Evolutionary conservation across 2,113 vertebrate species (phyloP).

Genomic region (Platysteira castanea): DNA sequence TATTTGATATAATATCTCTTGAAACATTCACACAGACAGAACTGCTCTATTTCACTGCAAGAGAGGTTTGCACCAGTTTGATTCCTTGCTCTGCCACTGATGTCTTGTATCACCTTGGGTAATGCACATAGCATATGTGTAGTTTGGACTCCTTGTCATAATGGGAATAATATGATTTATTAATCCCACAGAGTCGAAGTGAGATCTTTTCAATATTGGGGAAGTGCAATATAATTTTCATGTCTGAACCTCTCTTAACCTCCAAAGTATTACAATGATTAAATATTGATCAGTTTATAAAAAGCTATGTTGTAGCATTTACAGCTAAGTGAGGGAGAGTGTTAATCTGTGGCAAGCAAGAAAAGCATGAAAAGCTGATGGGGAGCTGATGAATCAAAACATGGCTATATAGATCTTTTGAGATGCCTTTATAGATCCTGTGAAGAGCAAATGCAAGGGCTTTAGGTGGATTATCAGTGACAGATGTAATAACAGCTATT

Average conservation of each 20-base stretch:
- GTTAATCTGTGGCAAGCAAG: constrained; percentile 6
- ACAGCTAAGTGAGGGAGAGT: background rate
- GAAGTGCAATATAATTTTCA: constrained; percentile 22
- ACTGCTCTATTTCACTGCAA: background rate
- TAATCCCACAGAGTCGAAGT: background rate
- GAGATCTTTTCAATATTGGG: constrained; percentile 12
- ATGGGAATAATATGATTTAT: constrained; percentile 18
- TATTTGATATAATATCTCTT: background rate
- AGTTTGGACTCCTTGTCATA: background rate
- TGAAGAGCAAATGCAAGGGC: background rate
- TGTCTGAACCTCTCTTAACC: constrained; percentile 38
- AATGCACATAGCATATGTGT: background rate
- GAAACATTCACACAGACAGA: background rate
- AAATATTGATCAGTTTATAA: constrained; percentile 59
- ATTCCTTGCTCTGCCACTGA: background rate
- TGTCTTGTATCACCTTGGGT: background rate
- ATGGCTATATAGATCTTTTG: background rate
- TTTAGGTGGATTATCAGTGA: background rate
- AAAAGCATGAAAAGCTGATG: background rate
- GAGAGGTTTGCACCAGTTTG: background rate
- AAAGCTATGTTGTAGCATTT: background rate
- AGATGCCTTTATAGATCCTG: background rate
- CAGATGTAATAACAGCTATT: background rate
- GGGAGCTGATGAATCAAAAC: background rate
- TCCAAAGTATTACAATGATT: constrained; percentile 52